Evolutionary conservation across 1,140 invertebrate species (phyloP).

Genomic region (Schlechtendalia chinensis): DNA sequence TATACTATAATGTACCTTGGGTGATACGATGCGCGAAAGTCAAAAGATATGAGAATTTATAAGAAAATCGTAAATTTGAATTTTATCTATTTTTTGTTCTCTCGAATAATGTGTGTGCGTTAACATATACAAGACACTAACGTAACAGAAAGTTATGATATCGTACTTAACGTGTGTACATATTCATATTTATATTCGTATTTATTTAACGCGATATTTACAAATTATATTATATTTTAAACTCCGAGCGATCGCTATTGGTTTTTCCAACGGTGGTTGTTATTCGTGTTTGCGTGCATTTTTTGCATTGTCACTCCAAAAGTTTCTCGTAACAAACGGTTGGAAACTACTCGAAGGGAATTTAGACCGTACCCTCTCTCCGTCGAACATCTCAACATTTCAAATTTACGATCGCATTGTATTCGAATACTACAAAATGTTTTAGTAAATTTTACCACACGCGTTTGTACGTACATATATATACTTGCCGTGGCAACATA

Average conservation of each 20-base stretch:
- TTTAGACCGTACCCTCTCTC: not conserved
- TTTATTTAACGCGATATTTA: conserved; percentile 23
- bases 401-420: too few species aligned
- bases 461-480: not conserved
- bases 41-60: not conserved
- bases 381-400: not conserved
- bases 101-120: not conserved
- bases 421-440: too few species aligned
- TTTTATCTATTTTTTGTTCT: not conserved
- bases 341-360: not conserved
- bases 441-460: not conserved
- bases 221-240: not conserved
- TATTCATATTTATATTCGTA: conserved; percentile 29
- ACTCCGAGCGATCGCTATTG: not conserved
- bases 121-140: too few species aligned
- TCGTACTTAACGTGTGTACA: conserved; percentile 10
- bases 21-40: not conserved
- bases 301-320: not conserved
- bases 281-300: not conserved
- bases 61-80: not conserved
- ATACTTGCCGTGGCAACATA: too few species aligned
- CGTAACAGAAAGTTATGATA: not conserved
- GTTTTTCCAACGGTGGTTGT: not conserved
- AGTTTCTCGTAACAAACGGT: too few species aligned
- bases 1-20: not conserved